Evolutionary conservation across 2,888 invertebrate species (phyloP).

Genomic region (Cryptus viduatorius): DNA sequence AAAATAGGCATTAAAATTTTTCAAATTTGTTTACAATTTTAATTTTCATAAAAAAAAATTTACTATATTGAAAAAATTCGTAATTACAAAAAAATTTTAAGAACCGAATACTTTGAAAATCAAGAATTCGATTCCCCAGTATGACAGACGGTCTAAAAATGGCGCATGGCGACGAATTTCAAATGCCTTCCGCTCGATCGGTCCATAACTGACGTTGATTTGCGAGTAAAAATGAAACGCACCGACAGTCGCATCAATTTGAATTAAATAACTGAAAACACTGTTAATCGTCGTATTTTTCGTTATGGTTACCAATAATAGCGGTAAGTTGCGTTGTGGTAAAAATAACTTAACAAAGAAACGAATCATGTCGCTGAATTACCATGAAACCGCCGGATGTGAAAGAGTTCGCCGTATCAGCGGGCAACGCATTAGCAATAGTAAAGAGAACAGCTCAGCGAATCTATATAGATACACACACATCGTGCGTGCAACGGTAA

Average conservation of each 20-base stretch:
- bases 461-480: background rate
- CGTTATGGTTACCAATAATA: background rate
- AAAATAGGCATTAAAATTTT: no score
- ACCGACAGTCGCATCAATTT: no score
- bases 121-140: no score
- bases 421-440: slow-evolving; percentile 24
- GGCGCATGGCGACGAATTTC: no score
- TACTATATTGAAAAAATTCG: no score
- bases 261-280: background rate
- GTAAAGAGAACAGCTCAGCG: slow-evolving; percentile 25
- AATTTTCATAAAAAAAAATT: no score
- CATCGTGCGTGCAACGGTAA: slow-evolving; percentile 64
- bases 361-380: background rate
- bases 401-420: slow-evolving; percentile 35
- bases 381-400: slow-evolving; percentile 38
- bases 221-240: no score
- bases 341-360: background rate
- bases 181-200: background rate
- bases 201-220: background rate
- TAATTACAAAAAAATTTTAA: no score
- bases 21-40: no score
- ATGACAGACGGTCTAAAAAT: no score
- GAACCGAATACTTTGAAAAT: no score
- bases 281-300: background rate
- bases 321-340: background rate